Base-by-base conservation (phyloP, 2,888 invertebrate species). In the Eupithecia subumbrata region DNA sequence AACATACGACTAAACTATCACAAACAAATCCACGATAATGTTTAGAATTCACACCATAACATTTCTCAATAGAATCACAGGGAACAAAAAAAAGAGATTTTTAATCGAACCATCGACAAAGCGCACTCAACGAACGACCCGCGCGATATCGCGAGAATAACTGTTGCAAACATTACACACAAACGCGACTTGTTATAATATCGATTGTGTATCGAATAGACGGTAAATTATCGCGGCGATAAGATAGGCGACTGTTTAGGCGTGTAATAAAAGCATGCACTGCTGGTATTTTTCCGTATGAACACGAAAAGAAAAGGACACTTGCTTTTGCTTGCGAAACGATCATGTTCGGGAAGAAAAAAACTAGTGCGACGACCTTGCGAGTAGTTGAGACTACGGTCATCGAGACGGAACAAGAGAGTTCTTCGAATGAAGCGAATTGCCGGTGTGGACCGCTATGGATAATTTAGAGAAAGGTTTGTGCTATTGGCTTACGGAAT, bases 171-270 rank as follows among this genome's bases (percentile, higher is more conserved):
- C 87, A 88, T 85, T 84, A 83, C 84, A 86, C 85, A 87, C 86
- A 88, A 86, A 88, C 84, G 86, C 89, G 86, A 86, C 86, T 86
- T 85, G 85, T 86, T 86, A 84, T 85, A 85, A 88, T 88, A 92
- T 94, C 89, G 93, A 92, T 90, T 89, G 90, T 90, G 86, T 90
- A 92, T 93, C 91, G 92, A 91, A 88, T 87, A 84, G 87, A 86
- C 84, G 84, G 87, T 87, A 91, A 93, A 92, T 93, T 93, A 94
- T 93, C 94, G 91, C 86, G 78, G 84, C 85, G 94, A 94, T 94
- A 93, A 93, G 92, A 93, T 93, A 92, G 84, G 81, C 79, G 74
- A 72, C 52, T 66, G 75, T 66, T 81, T 43, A 67, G 80, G 78
- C 78, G 76, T 81, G 81, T 81, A 82, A 84, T 83, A 79, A 78